Evolutionary conservation across 2,797 vertebrate genomes (phyloP), one percentile per base, ranked within the genome.

Genomic region (Bryconaethiops microstoma): DNA sequence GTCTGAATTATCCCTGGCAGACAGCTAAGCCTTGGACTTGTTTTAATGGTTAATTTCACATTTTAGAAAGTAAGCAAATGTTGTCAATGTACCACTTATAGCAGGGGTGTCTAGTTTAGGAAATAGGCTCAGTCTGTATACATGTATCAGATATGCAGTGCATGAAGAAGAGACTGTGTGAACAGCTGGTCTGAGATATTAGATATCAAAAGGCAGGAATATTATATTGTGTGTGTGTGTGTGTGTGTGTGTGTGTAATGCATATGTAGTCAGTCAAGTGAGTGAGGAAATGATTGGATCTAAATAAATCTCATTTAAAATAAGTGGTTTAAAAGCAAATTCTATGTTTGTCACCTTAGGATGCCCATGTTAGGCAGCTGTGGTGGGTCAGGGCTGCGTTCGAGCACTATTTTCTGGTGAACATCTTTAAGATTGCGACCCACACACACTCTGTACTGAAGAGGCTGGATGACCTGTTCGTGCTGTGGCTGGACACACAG

Each of bases 331-430:
- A 62, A 9, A 63, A 13, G 17, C 25, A 39, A 12, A 35, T 60
- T 60, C 57, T 12, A 29, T 25, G 21, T 62, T 62, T 16, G 25
- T 63, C 29, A 70, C 68, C 68, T 70, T 29, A 70, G 21, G 45
- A 70, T 25, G 68, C n/a, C 21, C 68, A 52, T 7, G 45, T 70
- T 29, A 29, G 68, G 68, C 68, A 70, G 68, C 68, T 52, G 68
- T 29, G 68, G 45, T 50, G 68, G 6, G 42, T 2, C 10, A 5
- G 9, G 42, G 21, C 17, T 48, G 7, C 68, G 42, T 52, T 52
- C 45, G 0, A 13, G 68, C 2, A 23, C 21, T 23, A 70, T 70
- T 52, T 70, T 29, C 21, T 70, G 45, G 25, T 70, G 8, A 50
- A 70, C 48, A 29, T 5, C 23, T 70, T 17, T 70, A 16, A 70